phyloP scores from a whole-genome alignment of 2,797 vertebrate species.

The Thunnus albacares region DNA sequence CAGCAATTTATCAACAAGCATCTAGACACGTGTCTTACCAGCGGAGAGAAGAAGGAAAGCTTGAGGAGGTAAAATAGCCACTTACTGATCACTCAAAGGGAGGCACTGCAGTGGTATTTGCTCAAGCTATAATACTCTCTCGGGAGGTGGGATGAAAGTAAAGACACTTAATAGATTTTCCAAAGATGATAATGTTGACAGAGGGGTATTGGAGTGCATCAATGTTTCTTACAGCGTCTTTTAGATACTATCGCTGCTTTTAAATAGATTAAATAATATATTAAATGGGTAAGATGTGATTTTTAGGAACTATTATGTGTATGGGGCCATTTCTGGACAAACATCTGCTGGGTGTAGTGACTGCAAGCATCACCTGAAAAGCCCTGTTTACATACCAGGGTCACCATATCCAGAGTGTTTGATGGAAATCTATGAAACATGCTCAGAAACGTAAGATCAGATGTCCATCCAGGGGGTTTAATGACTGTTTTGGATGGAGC shows the following conservation, averaged over 20 bases:
- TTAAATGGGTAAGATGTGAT: neutral
- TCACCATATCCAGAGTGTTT: neutral
- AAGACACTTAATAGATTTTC: neutral
- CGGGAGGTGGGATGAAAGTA: neutral
- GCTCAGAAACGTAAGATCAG: neutral
- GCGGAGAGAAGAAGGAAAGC: constrained; percentile 93
- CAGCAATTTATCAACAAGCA: constrained; percentile 93
- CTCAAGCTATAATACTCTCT: neutral
- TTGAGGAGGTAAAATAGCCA: constrained; percentile 88
- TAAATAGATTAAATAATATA: neutral
- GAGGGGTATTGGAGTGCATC: neutral
- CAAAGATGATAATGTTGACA: neutral
- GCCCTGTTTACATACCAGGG: neutral
- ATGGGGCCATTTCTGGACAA: neutral
- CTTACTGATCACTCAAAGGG: constrained; percentile 2
- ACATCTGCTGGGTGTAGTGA: neutral
- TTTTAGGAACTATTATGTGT: neutral
- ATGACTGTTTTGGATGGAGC: neutral
- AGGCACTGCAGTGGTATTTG: neutral
- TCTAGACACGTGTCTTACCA: constrained; percentile 91
- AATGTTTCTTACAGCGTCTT: neutral
- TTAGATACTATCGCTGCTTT: neutral
- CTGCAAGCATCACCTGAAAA: neutral
- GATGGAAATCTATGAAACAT: neutral
- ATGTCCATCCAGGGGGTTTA: neutral